Conservation (phyloP, 1,140 invertebrate species). For the Scaptomyza montana region DNA sequence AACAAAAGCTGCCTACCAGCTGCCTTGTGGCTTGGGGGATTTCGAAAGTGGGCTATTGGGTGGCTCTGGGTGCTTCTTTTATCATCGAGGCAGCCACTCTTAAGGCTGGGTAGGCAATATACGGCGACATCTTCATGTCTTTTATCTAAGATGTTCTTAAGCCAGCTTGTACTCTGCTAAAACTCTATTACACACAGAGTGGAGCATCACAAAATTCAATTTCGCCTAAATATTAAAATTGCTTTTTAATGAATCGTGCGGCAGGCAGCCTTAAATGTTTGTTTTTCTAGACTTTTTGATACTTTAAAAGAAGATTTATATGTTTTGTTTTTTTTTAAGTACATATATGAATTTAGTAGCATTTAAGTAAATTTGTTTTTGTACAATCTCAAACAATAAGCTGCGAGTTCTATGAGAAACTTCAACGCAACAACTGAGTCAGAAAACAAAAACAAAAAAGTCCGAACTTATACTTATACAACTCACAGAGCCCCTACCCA, state of each 20-base stretch:
- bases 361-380: no score
- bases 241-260: not conserved
- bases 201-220: not conserved
- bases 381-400: no score
- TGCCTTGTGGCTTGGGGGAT: not conserved
- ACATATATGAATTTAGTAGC: no score
- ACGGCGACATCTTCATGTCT: conserved; percentile 59
- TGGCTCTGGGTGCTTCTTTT: no score
- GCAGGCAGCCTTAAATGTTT: not conserved
- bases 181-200: conserved; percentile 27
- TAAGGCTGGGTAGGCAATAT: conserved; percentile 13
- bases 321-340: no score
- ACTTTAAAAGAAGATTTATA: not conserved
- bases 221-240: not conserved
- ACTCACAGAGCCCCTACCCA: no score
- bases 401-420: no score
- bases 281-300: no score
- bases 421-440: no score
- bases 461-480: no score
- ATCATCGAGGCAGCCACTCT: not conserved
- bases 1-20: conserved; percentile 12
- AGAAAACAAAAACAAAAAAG: no score
- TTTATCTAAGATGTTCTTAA: conserved; percentile 54
- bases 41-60: not conserved
- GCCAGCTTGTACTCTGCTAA: conserved; percentile 37